These are phyloP conservation scores for Silurus asotus DNA, from an alignment of 2,113 vertebrate genomes.

Conservation along the genomic window DNA sequence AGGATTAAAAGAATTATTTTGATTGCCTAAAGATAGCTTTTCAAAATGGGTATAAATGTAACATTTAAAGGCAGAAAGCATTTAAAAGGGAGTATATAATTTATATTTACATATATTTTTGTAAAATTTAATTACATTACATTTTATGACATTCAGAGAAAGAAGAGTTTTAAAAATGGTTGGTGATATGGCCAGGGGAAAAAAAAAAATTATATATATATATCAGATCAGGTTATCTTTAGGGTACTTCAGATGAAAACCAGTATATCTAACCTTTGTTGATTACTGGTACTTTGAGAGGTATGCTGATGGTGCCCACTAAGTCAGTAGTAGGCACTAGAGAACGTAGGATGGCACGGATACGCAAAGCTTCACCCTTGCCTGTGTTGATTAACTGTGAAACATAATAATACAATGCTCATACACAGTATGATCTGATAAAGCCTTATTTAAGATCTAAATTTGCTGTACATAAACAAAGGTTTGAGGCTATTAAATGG, in stretches of 20 bases:
- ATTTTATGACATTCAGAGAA: neutral
- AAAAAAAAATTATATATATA: too few relatives aligned
- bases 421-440: neutral
- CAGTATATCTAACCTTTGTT: conserved; percentile 83
- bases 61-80: neutral
- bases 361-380: conserved; percentile 95
- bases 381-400: conserved; percentile 92
- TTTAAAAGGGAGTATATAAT: neutral
- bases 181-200: neutral
- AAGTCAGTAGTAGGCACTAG: conserved; percentile 91
- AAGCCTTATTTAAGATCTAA: neutral
- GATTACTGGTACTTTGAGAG: conserved; percentile 86
- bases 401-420: conserved; percentile 21
- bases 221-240: too few relatives aligned
- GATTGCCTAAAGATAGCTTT: neutral
- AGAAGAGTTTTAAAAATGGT: neutral
- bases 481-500: neutral
- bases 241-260: too few relatives aligned
- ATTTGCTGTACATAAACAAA: neutral
- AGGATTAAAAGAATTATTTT: neutral
- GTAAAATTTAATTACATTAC: too few relatives aligned
- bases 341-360: conserved; percentile 93
- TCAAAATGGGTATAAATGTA: neutral
- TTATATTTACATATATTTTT: too few relatives aligned
- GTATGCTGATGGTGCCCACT: conserved; percentile 95